These are phyloP conservation scores for Caenorhabditis tropicalis DNA, from an alignment of 1,140 invertebrate genomes.

Conservation along the genomic window DNA sequence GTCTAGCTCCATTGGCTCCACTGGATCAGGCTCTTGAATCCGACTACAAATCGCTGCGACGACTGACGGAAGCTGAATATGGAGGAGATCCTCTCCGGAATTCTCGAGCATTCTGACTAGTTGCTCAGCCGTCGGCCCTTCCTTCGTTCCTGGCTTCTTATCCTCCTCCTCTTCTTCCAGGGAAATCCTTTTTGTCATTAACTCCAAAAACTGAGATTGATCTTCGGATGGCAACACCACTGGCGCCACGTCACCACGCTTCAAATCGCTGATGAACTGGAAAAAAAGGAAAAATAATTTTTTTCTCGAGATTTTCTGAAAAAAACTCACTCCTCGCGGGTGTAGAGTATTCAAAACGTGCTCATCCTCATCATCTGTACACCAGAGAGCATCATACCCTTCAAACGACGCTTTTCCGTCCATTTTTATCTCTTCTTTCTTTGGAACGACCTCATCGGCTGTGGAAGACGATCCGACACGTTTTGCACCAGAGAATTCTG, in stretches of 20 bases:
- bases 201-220: not conserved
- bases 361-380: slow-evolving; percentile 13
- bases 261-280: slow-evolving; percentile 8
- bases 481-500: not conserved
- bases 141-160: not conserved
- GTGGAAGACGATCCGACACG: not conserved
- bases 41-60: not conserved
- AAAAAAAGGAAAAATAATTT: not conserved
- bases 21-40: not conserved
- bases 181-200: not conserved
- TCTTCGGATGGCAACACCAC: not conserved
- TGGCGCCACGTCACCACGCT: not conserved
- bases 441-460: not conserved
- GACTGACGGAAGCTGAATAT: slow-evolving; percentile 5
- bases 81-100: not conserved
- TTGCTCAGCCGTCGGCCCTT: not conserved
- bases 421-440: not conserved
- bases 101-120: not conserved
- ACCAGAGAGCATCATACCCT: not conserved
- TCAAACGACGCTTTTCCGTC: slow-evolving; percentile 10
- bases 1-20: not conserved
- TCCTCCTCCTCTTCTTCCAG: not conserved
- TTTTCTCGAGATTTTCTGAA: not conserved
- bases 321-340: not conserved
- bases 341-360: not conserved